These are phyloP conservation scores for Melanotaenia boesemani DNA, from an alignment of 2,797 vertebrate genomes.

Conservation along the genomic window DNA sequence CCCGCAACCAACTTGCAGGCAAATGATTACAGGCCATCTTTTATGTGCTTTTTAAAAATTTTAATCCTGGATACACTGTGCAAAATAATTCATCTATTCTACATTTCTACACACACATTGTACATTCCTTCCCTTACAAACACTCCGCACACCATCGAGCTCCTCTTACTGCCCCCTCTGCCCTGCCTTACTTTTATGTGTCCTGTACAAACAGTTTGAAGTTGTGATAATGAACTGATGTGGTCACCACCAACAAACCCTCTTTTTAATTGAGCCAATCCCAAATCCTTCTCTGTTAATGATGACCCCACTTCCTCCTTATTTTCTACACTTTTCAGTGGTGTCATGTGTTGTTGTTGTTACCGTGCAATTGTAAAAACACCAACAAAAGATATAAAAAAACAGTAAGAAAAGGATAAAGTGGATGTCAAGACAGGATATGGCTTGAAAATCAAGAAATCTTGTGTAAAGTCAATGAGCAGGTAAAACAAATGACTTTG, in stretches of 20 bases:
- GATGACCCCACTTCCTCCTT: conserved; percentile 12
- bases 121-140: conserved; percentile 19
- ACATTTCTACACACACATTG: conserved; percentile 10
- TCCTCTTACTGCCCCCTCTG: conserved; percentile 4
- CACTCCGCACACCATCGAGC: background rate
- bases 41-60: conserved; percentile 9
- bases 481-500: conserved; percentile 3
- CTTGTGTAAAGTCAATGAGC: background rate
- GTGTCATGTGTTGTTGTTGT: conserved; percentile 81
- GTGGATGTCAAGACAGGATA: background rate
- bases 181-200: conserved; percentile 56
- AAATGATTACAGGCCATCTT: conserved; percentile 40
- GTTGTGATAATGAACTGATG: conserved; percentile 51
- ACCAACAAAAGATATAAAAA: conserved; percentile 20
- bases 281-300: conserved; percentile 17
- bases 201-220: conserved; percentile 55
- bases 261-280: conserved; percentile 48
- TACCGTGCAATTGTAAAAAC: conserved; percentile 77
- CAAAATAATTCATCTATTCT: conserved; percentile 20
- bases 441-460: background rate
- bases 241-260: conserved; percentile 44
- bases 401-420: background rate
- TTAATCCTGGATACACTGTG: conserved; percentile 67
- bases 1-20: conserved; percentile 25
- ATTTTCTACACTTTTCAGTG: conserved; percentile 67